Conservation (phyloP, 1,140 invertebrate species). For the Anagrus nilaparvatae region DNA sequence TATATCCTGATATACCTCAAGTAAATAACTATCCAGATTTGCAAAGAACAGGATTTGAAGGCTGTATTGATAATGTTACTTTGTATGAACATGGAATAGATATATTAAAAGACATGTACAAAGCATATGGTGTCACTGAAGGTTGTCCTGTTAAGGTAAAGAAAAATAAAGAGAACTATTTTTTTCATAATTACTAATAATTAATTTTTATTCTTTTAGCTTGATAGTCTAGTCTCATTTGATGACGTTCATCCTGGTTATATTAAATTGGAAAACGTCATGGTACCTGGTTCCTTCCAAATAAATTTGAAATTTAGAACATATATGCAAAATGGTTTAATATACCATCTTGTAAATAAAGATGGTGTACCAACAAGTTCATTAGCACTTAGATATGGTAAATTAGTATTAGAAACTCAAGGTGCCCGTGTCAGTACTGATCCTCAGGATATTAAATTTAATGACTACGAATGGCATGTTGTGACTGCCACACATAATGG, state of each 20-base stretch:
- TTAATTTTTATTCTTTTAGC: constrained; percentile 26
- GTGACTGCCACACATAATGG: constrained; percentile 69
- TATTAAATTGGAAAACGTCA: constrained; percentile 50
- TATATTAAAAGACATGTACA: constrained; percentile 63
- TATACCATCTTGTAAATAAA: constrained; percentile 63
- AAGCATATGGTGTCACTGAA: constrained; percentile 68
- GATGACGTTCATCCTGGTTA: constrained; percentile 50
- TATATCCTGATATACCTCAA: constrained; percentile 52
- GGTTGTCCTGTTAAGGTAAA: constrained; percentile 76
- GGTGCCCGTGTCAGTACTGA: constrained; percentile 49
- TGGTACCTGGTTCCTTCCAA: constrained; percentile 50
- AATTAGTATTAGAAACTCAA: constrained; percentile 59
- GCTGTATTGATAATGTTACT: constrained; percentile 79
- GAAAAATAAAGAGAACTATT: not conserved
- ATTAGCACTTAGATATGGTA: constrained; percentile 58
- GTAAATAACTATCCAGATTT: too few species aligned
- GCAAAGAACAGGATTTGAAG: constrained; percentile 94
- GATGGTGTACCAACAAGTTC: constrained; percentile 54
- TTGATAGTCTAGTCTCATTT: constrained; percentile 52
- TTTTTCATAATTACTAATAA: not conserved
- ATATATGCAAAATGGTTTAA: constrained; percentile 57
- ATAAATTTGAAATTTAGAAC: constrained; percentile 88
- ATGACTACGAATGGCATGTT: constrained; percentile 89
- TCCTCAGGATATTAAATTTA: constrained; percentile 53
- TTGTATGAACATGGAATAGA: constrained; percentile 67